Base-by-base conservation (phyloP, 2,797 vertebrate genomes). In the Somateria mollissima region DNA sequence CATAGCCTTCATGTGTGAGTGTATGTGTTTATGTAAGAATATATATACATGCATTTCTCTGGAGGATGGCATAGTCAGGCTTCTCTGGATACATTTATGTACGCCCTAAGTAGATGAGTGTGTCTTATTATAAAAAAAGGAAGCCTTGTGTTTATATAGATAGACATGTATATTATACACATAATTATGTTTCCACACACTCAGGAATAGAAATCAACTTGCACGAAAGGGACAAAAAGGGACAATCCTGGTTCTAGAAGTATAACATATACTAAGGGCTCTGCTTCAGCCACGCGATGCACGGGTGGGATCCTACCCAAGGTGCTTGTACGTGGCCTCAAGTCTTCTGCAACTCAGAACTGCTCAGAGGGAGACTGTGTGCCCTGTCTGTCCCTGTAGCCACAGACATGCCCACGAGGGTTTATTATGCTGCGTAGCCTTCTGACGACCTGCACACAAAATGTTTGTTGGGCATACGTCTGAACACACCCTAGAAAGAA, bases 341-440 rank as follows among this genome's bases (percentile, higher is more conserved):
- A 86, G 20, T 11, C 28, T 82, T 36, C 64, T 32, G 61, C 20
- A 75, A 6, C 6, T 30, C 25, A 49, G 21, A 70, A 71, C 49
- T 18, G 32, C 60, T 85, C 39, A 79, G 57, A 62, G n/a, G 47
- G 27, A 76, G 41, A 22, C 14, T 2, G 14, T 0, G 0, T 69
- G 28, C 32, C n/a, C 25, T 2, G 25, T 11, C 47, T 64, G 12
- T 24, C 20, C 60, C 25, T 10, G 0, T 6, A 58, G 58, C 61
- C 67, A 49, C 51, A 75, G 51, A n/a, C 5, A 13, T 6, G 14
- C 11, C 45, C 41, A 21, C 30, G 47, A 65, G 71, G 37, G 11
- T 67, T 53, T 73, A 20, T 66, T 32, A 39, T 0, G 0, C 20
- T 20, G 30, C 4, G 14, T 4, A 61, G 30, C 13, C 32, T 95